phyloP scores from a whole-genome alignment of 2,888 invertebrate genomes.

The Drosophila ustulata region DNA sequence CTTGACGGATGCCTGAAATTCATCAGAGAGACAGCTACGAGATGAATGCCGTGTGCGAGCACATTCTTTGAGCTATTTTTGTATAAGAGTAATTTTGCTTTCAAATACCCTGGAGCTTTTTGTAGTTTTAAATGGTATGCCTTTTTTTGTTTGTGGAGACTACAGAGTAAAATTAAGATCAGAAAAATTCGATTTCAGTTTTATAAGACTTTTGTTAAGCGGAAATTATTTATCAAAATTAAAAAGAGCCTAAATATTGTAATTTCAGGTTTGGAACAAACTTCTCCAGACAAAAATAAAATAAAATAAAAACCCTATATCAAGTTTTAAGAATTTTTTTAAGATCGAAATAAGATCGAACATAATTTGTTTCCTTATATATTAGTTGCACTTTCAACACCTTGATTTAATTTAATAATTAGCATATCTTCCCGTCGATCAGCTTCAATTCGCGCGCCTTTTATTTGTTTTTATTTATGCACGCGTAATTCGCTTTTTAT shows the following conservation, averaged over 20 bases:
- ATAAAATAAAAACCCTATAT: too few relatives aligned
- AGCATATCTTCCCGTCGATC: not conserved
- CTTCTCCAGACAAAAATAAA: too few relatives aligned
- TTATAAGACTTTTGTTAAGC: too few relatives aligned
- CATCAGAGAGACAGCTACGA: slow-evolving; percentile 1
- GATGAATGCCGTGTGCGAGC: slow-evolving; percentile 7
- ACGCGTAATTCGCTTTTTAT: slow-evolving; percentile 11
- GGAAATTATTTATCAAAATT: too few relatives aligned
- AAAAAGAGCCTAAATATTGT: too few relatives aligned
- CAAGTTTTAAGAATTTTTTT: too few relatives aligned
- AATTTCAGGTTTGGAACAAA: too few relatives aligned
- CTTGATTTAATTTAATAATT: not conserved
- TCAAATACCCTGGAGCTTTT: not conserved
- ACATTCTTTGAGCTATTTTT: slow-evolving; percentile 18
- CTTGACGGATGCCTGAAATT: slow-evolving; percentile 2
- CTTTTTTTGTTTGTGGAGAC: not conserved
- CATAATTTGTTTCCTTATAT: too few relatives aligned
- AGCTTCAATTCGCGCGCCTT: not conserved
- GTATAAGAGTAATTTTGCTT: not conserved
- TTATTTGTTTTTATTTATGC: slow-evolving; percentile 4
- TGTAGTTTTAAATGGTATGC: not conserved
- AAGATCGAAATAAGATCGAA: too few relatives aligned
- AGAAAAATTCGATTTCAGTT: too few relatives aligned
- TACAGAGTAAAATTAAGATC: not conserved
- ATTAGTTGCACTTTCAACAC: too few relatives aligned